A percentile compares a stretch with the other conserved stretches of the same genome.
These are phyloP conservation scores for Tupaia tana DNA, from an alignment of 2,113 vertebrate genomes.

Conservation along the genomic window DNA sequence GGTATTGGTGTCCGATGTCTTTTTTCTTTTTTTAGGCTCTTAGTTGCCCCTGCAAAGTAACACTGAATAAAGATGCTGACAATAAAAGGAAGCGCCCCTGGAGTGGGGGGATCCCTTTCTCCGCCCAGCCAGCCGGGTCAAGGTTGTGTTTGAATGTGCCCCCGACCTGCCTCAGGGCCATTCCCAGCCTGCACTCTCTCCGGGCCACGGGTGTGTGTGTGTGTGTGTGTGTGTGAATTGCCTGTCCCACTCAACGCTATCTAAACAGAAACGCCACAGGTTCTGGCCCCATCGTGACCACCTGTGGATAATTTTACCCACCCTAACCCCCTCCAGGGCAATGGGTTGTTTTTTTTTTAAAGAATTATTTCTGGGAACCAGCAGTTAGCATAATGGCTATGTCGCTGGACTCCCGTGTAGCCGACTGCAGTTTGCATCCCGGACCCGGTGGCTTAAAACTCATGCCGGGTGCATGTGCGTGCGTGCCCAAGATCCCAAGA, in stretches of 20 bases:
- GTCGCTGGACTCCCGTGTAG: too few species aligned
- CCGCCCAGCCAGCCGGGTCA: background rate
- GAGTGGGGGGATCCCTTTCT: background rate
- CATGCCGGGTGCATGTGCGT: too few species aligned
- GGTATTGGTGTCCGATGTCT: background rate
- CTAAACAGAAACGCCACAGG: background rate
- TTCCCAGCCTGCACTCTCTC: background rate
- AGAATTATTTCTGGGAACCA: too few species aligned
- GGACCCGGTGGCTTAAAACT: too few species aligned
- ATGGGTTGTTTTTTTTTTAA: too few species aligned
- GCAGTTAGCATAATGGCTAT: too few species aligned
- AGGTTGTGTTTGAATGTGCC: background rate
- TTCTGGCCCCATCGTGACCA: background rate
- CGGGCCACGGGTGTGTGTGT: too few species aligned
- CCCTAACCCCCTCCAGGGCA: background rate
- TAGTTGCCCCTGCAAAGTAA: constrained; percentile 17
- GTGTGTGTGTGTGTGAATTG: too few species aligned
- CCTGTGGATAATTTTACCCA: background rate
- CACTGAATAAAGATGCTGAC: constrained; percentile 36
- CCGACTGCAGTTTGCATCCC: too few species aligned
- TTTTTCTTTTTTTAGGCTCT: background rate
- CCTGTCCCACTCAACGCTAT: background rate
- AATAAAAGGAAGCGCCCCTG: background rate
- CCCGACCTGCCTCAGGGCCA: background rate
- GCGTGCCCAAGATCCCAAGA: too few species aligned